Evolutionary conservation across 2,797 vertebrate species (phyloP).

Genomic region (Hypotaenidia okinawae): DNA sequence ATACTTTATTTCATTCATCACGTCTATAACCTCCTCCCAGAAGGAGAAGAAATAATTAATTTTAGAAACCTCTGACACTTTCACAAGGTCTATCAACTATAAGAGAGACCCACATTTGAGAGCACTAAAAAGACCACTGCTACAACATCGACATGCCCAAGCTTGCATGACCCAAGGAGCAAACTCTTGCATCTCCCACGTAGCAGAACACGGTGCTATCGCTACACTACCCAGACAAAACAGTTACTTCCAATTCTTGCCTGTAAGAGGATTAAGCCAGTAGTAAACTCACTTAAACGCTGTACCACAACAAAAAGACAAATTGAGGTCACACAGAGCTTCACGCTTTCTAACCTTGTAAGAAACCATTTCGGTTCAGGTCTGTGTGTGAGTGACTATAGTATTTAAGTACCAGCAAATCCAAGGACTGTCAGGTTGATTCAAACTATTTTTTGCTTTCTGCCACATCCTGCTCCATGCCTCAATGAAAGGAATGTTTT

Average conservation of each 20-base stretch:
- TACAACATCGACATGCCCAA: not conserved
- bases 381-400: rapidly evolving
- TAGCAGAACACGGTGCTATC: not conserved
- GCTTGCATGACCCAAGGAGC: not conserved
- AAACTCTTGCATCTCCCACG: not conserved
- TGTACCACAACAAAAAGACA: not conserved
- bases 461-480: not conserved
- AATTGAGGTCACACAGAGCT: not conserved
- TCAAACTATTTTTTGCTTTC: not conserved
- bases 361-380: not conserved
- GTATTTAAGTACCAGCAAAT: not conserved
- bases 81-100: not conserved
- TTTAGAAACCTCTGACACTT: constrained; percentile 9
- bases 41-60: constrained; percentile 1
- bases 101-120: not conserved
- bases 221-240: not conserved
- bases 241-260: not conserved
- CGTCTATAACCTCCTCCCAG: not conserved
- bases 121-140: not conserved
- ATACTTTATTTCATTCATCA: constrained; percentile 33
- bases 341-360: not conserved
- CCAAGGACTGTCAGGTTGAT: not conserved
- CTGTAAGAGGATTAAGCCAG: not conserved
- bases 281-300: not conserved
- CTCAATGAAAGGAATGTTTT: not conserved